Percentiles rank a stretch among this genome's conserved stretches.
Evolutionary conservation across 2,888 invertebrate species (phyloP).

Genomic region (Amphipoea oculea): DNA sequence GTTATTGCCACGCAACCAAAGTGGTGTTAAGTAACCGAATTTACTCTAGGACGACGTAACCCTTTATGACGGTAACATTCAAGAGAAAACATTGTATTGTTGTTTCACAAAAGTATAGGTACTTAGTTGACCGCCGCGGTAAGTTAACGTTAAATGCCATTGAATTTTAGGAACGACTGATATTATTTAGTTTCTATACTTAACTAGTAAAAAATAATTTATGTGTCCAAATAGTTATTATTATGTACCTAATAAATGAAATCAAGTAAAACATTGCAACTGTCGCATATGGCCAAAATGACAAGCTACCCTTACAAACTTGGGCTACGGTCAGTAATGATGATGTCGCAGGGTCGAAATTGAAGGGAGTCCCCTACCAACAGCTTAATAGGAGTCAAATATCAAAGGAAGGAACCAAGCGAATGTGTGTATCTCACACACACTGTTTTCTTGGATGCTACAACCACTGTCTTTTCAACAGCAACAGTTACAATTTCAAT

Average conservation of each 20-base stretch:
- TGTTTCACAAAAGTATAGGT: constrained; percentile 4
- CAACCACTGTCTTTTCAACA: neutral
- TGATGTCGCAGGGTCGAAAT: constrained; percentile 22
- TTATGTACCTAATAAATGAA: neutral
- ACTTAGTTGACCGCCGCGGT: neutral
- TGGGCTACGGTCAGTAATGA: constrained; percentile 9
- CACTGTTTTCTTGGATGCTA: neutral
- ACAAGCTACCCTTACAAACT: neutral
- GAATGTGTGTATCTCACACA: neutral
- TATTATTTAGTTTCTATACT: neutral
- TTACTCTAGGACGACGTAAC: constrained; percentile 14
- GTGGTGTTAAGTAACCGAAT: constrained; percentile 38
- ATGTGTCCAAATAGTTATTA: neutral
- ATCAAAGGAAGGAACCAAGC: constrained; percentile 22
- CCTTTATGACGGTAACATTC: constrained; percentile 16
- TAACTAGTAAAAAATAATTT: neutral
- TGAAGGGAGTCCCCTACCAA: neutral
- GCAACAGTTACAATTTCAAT: neutral
- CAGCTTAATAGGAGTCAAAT: constrained; percentile 37
- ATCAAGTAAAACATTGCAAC: constrained; percentile 14
- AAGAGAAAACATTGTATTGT: constrained; percentile 8
- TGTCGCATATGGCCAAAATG: neutral
- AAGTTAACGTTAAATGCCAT: neutral
- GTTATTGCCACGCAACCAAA: constrained; percentile 55
- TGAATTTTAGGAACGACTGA: neutral